A percentile compares a stretch with the other conserved stretches of the same genome.
These are phyloP conservation scores for Trichonephila clavipes DNA, from an alignment of 1,140 invertebrate species.

Conservation along the genomic window DNA sequence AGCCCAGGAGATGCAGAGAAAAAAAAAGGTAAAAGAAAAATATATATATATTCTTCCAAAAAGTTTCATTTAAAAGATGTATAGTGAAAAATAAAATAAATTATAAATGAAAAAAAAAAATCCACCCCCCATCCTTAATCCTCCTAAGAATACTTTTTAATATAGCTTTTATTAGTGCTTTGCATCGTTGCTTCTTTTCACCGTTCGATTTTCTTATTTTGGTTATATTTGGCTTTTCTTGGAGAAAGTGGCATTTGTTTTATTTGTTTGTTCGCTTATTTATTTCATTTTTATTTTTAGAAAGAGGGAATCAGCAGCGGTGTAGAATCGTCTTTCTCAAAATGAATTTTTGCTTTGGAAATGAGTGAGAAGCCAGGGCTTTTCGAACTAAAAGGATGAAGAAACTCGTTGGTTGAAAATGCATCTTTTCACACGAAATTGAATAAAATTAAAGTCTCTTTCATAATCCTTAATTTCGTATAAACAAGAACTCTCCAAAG, in stretches of 20 bases:
- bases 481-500: not conserved
- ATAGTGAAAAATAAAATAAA: constrained; percentile 61
- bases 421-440: not conserved
- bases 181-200: constrained; percentile 44
- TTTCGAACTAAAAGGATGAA: not conserved
- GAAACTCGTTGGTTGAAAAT: not conserved
- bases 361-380: not conserved
- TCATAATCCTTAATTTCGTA: not conserved
- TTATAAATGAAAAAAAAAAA: constrained; percentile 22
- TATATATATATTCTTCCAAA: constrained; percentile 45
- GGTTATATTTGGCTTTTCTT: constrained; percentile 40
- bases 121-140: constrained; percentile 13
- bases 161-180: constrained; percentile 71
- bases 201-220: constrained; percentile 14
- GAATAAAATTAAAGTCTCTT: not conserved
- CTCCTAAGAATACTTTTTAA: constrained; percentile 73
- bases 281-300: constrained; percentile 7
- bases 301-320: not conserved
- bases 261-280: not conserved
- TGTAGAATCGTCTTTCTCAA: constrained; percentile 18
- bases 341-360: constrained; percentile 56
- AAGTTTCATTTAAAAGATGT: constrained; percentile 67
- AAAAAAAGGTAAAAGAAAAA: constrained; percentile 23
- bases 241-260: constrained; percentile 21
- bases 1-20: not conserved